Evolutionary conservation across 1,140 invertebrate species (phyloP).

Genomic region (Drosophila yakuba): DNA sequence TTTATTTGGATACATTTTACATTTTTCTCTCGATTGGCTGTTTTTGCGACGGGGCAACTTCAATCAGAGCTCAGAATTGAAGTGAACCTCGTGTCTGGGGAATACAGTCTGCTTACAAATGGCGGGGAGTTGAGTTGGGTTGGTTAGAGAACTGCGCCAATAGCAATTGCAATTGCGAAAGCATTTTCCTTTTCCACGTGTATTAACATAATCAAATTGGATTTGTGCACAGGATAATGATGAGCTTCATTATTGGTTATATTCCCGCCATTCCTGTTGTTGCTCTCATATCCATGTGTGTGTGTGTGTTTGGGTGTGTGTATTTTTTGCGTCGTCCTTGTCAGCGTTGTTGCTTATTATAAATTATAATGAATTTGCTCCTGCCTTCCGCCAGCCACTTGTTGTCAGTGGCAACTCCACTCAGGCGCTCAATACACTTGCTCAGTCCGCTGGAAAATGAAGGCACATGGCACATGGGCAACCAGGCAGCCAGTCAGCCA

Average conservation of each 20-base stretch:
- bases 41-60: slow-evolving; percentile 32
- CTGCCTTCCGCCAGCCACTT: slow-evolving; percentile 65
- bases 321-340: slow-evolving; percentile 58
- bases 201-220: slow-evolving; percentile 84
- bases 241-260: slow-evolving; percentile 82
- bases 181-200: slow-evolving; percentile 82
- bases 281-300: slow-evolving; percentile 46
- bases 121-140: not conserved
- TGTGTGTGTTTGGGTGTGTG: slow-evolving; percentile 24
- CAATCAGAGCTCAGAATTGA: slow-evolving; percentile 67
- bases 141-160: slow-evolving; percentile 48
- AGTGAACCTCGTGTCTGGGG: slow-evolving; percentile 48
- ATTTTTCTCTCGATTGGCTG: slow-evolving; percentile 22
- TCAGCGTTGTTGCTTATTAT: slow-evolving; percentile 80
- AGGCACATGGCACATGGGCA: slow-evolving; percentile 54
- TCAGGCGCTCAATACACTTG: slow-evolving; percentile 31
- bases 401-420: slow-evolving; percentile 74
- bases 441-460: slow-evolving; percentile 78
- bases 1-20: slow-evolving; percentile 34
- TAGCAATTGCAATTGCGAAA: slow-evolving; percentile 83
- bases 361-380: slow-evolving; percentile 83
- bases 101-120: slow-evolving; percentile 38
- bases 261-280: slow-evolving; percentile 36
- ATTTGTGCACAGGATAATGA: slow-evolving; percentile 84
- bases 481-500: slow-evolving; percentile 38